Evolutionary conservation across 2,797 vertebrate genomes (phyloP).

Genomic region (Miichthys miiuy): DNA sequence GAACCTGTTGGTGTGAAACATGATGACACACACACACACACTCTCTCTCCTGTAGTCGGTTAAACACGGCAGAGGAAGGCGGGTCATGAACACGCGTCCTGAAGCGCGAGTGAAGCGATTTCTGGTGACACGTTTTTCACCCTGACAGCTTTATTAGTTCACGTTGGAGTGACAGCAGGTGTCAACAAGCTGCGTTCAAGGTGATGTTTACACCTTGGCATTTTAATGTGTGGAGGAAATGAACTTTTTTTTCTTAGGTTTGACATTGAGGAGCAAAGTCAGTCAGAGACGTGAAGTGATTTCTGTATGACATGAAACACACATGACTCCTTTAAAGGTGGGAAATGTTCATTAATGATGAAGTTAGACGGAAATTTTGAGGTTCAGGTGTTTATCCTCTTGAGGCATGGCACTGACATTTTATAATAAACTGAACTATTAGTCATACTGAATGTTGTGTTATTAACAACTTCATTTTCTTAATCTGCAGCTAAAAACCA

Average conservation of each 20-base stretch:
- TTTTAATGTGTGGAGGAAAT: constrained; percentile 25
- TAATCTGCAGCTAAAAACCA: too few relatives aligned
- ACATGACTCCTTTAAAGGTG: neutral
- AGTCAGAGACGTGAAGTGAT: neutral
- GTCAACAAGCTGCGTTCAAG: constrained; percentile 36
- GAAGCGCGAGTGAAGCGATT: neutral
- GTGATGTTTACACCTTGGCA: constrained; percentile 27
- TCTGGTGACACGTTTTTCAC: neutral
- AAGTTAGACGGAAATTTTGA: neutral
- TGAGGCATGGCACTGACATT: too few relatives aligned
- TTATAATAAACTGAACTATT: too few relatives aligned
- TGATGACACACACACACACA: neutral
- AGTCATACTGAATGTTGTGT: too few relatives aligned
- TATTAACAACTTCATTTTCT: too few relatives aligned
- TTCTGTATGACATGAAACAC: neutral
- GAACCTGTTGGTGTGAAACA: neutral
- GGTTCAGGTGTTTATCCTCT: neutral
- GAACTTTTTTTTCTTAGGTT: neutral
- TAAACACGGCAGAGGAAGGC: neutral
- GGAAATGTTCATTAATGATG: neutral
- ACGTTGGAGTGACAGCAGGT: constrained; percentile 13
- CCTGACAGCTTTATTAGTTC: constrained; percentile 59
- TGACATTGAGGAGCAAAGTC: constrained; percentile 17
- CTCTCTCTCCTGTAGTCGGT: neutral
- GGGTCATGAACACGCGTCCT: neutral